Evolutionary conservation across 2,113 vertebrate species (phyloP), one percentile per base, ranked within the genome.

Genomic region (Corydoras sp.): DNA sequence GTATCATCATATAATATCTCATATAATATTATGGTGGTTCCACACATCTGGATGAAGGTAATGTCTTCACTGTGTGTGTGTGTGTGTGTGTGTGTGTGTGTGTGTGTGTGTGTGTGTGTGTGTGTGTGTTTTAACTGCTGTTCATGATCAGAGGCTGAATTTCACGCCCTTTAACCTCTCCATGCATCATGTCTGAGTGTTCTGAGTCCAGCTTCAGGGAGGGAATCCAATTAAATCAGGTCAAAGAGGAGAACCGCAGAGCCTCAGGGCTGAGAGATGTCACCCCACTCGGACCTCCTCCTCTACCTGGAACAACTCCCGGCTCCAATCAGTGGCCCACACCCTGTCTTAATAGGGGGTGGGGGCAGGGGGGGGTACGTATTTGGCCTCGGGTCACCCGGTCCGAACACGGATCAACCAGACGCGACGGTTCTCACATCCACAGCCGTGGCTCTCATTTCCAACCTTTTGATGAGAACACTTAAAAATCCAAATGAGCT

Each of bases 401-500:
- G 72, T 62, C 72, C 65, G 63, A 56, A 50, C 11, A 48, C 10
- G 10, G 61, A 13, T 24, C 61, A 60, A 66, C 1, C 9, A 73
- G 71, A 35, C 63, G 32, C 14, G 14, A 12, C 70, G 58, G 14
- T 48, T 65, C 24, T 14, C 32, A 50, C 30, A 68, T 76, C 70
- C 35, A 64, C 43, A 24, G 60, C 13, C 61, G 49, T 15, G 71
- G 56, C 4, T 62, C 43, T 74, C 67, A 81, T 58, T 66, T 55
- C 76, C 54, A 78, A 59, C 55, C 77, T 75, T 78, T 69, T 74
- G 68, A 81, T 61, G 68, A 58, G 61, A 80, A 73, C 71, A 81
- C 83, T 84, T 86, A 85, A 80, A 62, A 63, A 76, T 62, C 82
- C 83, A 84, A 87, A 87, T 84, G 85, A 86, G 87, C 84, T 82